phyloP scores from a whole-genome alignment of 2,888 invertebrate genomes.

The Idaea biselata region DNA sequence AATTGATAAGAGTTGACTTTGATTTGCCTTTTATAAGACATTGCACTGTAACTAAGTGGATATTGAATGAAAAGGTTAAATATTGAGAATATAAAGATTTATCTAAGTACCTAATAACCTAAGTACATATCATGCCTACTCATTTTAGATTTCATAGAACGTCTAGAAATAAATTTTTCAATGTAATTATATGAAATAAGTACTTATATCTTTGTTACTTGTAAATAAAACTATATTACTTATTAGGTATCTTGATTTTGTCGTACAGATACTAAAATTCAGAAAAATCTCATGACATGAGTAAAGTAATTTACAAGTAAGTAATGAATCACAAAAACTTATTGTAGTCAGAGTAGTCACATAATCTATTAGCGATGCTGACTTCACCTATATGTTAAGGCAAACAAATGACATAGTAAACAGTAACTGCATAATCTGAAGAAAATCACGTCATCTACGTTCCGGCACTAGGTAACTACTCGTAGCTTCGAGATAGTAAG shows the following conservation, averaged over 20 bases:
- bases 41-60: slow-evolving; percentile 21
- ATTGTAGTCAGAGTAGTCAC: slow-evolving; percentile 23
- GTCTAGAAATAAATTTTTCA: too few relatives aligned
- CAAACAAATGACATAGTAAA: slow-evolving; percentile 7
- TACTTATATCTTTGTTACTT: too few relatives aligned
- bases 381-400: slow-evolving; percentile 39
- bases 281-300: neutral
- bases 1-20: slow-evolving; percentile 49
- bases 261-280: neutral
- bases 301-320: neutral
- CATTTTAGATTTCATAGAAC: too few relatives aligned
- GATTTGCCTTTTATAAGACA: slow-evolving; percentile 44
- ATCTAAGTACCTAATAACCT: neutral
- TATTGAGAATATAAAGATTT: neutral
- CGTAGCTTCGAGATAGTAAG: too few relatives aligned
- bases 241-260: neutral
- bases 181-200: too few relatives aligned
- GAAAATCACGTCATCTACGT: neutral
- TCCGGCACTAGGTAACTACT: too few relatives aligned
- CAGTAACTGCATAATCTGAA: slow-evolving; percentile 1
- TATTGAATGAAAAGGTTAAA: neutral
- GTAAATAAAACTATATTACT: too few relatives aligned
- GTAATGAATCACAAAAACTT: slow-evolving; percentile 9
- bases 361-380: slow-evolving; percentile 39
- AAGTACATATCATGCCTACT: neutral